A percentile compares a stretch with the other conserved stretches of the same genome.
These are phyloP conservation scores for Microtus pennsylvanicus DNA, from an alignment of 2,113 vertebrate genomes.

Conservation along the genomic window DNA sequence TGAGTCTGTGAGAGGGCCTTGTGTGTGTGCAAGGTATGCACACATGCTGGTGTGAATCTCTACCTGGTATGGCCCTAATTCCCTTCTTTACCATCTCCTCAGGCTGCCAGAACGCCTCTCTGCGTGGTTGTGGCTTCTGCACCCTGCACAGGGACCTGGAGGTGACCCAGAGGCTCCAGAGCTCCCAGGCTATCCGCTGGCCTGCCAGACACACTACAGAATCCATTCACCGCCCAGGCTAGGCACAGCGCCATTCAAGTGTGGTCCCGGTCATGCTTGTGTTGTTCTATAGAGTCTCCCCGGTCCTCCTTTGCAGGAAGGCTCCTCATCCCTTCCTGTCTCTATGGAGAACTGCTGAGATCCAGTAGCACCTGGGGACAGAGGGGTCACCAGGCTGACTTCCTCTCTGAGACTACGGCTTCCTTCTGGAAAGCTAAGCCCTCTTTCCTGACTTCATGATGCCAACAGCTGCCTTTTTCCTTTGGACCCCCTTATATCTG, in stretches of 20 bases:
- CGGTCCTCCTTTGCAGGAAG: not conserved
- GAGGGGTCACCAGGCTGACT: not conserved
- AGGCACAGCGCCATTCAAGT: not conserved
- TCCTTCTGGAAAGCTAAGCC: not conserved
- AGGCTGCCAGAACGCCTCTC: not conserved
- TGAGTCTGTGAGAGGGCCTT: not conserved
- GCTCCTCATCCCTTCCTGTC: not conserved
- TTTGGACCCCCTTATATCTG: not conserved
- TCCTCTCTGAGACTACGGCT: not conserved
- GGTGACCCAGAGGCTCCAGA: not conserved
- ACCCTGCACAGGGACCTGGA: not conserved
- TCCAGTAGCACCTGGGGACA: not conserved
- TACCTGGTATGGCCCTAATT: not conserved
- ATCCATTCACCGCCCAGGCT: not conserved
- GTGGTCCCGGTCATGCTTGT: not conserved
- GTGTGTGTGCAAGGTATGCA: not conserved
- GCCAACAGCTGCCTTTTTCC: not conserved
- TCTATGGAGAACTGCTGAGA: not conserved
- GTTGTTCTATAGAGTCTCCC: not conserved
- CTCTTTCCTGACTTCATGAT: not conserved
- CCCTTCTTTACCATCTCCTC: not conserved
- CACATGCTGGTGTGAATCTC: not conserved
- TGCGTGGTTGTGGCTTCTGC: not conserved
- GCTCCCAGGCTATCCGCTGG: not conserved
- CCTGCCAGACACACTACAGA: not conserved